These are phyloP conservation scores for Serinus canaria DNA, from an alignment of 2,113 vertebrate species.

Conservation along the genomic window DNA sequence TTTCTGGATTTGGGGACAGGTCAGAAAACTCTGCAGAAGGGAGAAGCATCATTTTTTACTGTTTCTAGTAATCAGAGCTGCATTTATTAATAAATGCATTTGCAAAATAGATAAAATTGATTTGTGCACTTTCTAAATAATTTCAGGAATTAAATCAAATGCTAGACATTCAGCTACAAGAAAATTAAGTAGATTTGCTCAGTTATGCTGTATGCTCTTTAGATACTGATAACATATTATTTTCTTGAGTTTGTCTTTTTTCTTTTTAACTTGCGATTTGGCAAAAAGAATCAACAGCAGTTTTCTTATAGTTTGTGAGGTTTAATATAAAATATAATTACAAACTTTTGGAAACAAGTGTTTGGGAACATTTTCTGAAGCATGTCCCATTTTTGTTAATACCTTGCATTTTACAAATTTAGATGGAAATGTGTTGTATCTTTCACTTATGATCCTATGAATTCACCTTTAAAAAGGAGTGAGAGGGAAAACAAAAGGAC, in stretches of 20 bases:
- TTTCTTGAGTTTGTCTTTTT: neutral
- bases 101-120: neutral
- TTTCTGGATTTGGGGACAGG: conserved; percentile 70
- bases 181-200: neutral
- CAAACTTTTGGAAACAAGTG: neutral
- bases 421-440: neutral
- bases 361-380: neutral
- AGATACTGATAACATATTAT: neutral
- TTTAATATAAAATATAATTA: neutral
- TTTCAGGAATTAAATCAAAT: neutral
- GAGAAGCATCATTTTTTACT: neutral
- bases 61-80: neutral
- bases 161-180: neutral
- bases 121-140: neutral
- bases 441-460: neutral
- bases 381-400: neutral
- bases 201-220: neutral
- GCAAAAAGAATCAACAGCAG: neutral
- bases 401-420: neutral
- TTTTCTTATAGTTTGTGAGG: neutral
- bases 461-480: neutral
- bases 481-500: neutral
- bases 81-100: neutral
- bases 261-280: neutral
- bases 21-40: conserved; percentile 74